Base-by-base conservation (phyloP, 2,113 vertebrate species). In the Archocentrus centrarchus region DNA sequence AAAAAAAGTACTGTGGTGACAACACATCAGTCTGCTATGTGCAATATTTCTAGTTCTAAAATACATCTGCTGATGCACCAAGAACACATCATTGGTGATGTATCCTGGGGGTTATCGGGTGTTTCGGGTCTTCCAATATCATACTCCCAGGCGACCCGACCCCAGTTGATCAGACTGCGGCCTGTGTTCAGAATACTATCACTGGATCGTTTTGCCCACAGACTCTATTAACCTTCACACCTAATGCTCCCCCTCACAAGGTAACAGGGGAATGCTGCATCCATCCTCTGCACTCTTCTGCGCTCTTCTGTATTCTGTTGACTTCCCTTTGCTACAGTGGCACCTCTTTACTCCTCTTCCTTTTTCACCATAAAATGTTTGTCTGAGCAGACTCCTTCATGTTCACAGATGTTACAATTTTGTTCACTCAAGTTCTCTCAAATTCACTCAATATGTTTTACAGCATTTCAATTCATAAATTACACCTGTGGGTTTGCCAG, bases 171-270 rank as follows among this genome's bases (percentile, higher is more conserved):
- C 30, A 30, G 30, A 30, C 30, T 30, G 30, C 30, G 1, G 30
- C 30, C 30, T 30, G 30, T 30, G 30, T 30, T 30, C 30, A 30
- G 30, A 30, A 35, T 35, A 35, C 35, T 35, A 35, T 55, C 68
- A 55, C 27, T 73, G 68, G 27, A 55, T 55, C 18, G 6, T n/a
- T 55, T 73, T 73, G 47, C 47, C 27, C 6, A 1, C 68, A 73
- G 68, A 27, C 47, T 73, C 68, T 73, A 73, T 55, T 53, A 73
- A 73, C 35, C 27, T 47, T 73, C 68, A 73, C 47, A 55, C 68
- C 47, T 14, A 73, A 55, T 73, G 10, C 27, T 35, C 27, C 35
- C 27, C 68, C 18, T 55, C 53, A 35, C 27, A 35, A n/a, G 47
- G 47, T n/a, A 73, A 35, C 68, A 35, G 18, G 68, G 68, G 47